Conservation (phyloP, 2,888 invertebrate genomes). For the Dioctria linearis region DNA sequence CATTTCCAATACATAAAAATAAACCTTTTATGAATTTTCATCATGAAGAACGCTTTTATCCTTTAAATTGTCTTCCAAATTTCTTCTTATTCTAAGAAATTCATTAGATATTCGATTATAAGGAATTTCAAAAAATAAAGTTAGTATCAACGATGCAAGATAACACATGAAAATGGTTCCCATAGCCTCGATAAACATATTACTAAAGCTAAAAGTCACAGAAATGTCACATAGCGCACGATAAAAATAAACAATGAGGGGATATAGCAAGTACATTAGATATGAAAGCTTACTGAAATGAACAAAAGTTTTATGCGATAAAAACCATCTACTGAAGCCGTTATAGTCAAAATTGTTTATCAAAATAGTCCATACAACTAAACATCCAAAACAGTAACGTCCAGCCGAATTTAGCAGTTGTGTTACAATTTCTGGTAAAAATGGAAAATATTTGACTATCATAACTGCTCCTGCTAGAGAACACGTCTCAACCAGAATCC, state of each 20-base stretch:
- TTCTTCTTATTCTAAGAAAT: background rate
- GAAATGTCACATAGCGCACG: background rate
- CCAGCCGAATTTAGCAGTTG: background rate
- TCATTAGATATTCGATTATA: background rate
- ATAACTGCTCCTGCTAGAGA: background rate
- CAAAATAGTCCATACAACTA: background rate
- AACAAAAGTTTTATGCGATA: background rate
- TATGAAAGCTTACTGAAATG: conserved; percentile 4
- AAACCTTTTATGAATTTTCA: no score
- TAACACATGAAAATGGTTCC: background rate
- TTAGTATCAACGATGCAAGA: background rate
- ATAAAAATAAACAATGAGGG: background rate
- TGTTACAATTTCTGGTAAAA: background rate
- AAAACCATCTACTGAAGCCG: background rate
- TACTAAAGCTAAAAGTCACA: no score
- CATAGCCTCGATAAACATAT: background rate
- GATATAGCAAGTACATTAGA: background rate
- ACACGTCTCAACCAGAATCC: background rate
- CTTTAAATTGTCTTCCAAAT: no score
- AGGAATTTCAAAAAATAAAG: conserved; percentile 8
- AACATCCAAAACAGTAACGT: background rate
- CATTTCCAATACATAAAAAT: no score
- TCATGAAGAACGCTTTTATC: no score
- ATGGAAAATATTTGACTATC: background rate
- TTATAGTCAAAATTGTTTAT: background rate